Conservation (phyloP, 2,113 vertebrate species). For the Hyperoodon ampullatus region DNA sequence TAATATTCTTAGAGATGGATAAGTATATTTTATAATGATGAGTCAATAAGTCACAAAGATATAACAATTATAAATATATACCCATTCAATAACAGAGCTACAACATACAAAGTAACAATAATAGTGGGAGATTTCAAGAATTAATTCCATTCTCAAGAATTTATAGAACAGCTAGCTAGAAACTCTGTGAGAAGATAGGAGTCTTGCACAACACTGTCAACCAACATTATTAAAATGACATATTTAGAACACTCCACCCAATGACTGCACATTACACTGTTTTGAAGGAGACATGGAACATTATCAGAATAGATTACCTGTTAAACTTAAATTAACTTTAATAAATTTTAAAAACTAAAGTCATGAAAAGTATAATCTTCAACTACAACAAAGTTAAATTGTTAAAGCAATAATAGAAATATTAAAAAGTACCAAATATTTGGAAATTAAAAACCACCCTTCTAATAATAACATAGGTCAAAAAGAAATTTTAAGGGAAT, state of each 20-base stretch:
- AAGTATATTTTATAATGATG: background rate
- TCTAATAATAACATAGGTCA: background rate
- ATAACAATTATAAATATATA: background rate
- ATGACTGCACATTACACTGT: background rate
- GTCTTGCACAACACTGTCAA: background rate
- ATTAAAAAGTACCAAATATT: background rate
- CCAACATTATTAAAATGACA: background rate
- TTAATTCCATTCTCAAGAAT: background rate
- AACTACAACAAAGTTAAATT: background rate
- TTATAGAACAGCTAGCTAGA: background rate
- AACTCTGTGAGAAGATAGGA: background rate
- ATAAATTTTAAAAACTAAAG: background rate
- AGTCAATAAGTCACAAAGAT: background rate
- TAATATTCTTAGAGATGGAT: background rate
- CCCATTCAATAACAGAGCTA: background rate
- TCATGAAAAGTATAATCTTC: background rate
- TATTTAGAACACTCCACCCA: background rate
- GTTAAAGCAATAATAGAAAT: background rate
- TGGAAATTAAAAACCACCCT: background rate
- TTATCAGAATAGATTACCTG: background rate
- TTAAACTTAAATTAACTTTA: background rate
- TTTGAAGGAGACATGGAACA: background rate
- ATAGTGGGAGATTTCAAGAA: background rate
- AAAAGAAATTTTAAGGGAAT: background rate
- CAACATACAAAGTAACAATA: background rate